These are phyloP conservation scores for Coluber constrictor DNA, from an alignment of 2,797 vertebrate genomes.

Conservation along the genomic window DNA sequence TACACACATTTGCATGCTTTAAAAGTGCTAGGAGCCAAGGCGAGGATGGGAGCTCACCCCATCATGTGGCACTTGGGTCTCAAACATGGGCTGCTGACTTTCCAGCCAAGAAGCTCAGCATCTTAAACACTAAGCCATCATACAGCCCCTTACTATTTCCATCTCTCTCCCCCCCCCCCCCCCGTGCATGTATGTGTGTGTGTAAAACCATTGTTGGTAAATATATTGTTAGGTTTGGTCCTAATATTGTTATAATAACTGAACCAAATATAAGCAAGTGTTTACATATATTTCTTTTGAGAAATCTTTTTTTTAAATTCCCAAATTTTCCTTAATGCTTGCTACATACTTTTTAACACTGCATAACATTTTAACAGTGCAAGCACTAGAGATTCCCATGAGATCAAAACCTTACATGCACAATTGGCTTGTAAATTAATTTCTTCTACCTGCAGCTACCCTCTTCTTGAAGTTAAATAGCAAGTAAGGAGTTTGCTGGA, in stretches of 20 bases:
- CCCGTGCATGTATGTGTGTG: neutral
- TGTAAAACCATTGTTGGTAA: neutral
- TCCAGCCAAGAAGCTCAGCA: too few relatives aligned
- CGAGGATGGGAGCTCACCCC: neutral
- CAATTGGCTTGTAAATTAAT: neutral
- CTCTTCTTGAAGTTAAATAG: neutral
- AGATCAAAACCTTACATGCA: neutral
- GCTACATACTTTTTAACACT: neutral
- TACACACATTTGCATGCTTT: too few relatives aligned
- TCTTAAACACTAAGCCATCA: too few relatives aligned
- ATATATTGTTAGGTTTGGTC: neutral
- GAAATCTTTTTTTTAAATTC: neutral
- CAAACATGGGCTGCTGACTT: neutral
- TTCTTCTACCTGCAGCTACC: neutral
- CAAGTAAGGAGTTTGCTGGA: neutral
- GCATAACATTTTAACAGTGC: neutral
- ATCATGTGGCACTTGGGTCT: accelerated
- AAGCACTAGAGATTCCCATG: neutral
- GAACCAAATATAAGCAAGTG: neutral
- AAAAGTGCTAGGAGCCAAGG: neutral
- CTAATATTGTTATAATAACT: neutral
- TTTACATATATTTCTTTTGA: neutral
- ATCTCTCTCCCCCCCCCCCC: too few relatives aligned
- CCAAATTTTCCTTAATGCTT: neutral
- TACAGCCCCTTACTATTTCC: too few relatives aligned